Evolutionary conservation across 1,140 invertebrate genomes (phyloP), one percentile per base, ranked within the genome.

Genomic region (Archivesica marissinica): DNA sequence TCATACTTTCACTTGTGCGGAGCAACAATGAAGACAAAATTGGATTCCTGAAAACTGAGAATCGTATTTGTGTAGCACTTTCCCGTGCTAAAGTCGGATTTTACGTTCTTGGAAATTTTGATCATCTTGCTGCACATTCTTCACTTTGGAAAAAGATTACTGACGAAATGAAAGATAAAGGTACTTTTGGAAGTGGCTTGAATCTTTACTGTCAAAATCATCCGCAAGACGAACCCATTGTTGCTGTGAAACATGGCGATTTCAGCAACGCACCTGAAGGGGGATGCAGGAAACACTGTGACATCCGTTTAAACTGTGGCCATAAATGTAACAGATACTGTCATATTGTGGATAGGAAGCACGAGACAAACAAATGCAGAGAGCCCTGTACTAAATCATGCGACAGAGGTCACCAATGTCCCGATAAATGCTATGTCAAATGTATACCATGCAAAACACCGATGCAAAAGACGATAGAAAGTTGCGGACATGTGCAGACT

Each of bases 41-140:
- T 90, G 97, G 97, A 2, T 98, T 98, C 94, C 92, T 98, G 20
- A 95, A 95, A 38, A 96, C 95, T 64, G 95, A 96, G 56, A 98
- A 98, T 94, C 94, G 97, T 64, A 95, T 98, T 52, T 97, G 97
- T 94, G 97, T 98, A 0, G 97, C 97, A 7, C 92, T 98, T 9
- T 97, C 97, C 0, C 93, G 97, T 87, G 97, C 97, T 0, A 96
- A 96, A 90, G 95, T 96, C 93, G 97, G 96, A 87, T 88, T 96
- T 44, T 96, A 94, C 89, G 94, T 95, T 23, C 94, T 96, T 87
- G 96, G 97, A 41, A 97, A 97, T 93, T 95, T 97, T 88, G 90
- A 95, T 4, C 94, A 95, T 30, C 88, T 97, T 15, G 92, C 77
- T 15, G 28, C 30, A 0, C 41, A 89, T 38, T 93, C 87, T 87